Evolutionary conservation across 1,140 invertebrate genomes (phyloP), one percentile per base, ranked within the genome.

Genomic region (Drosophila sproati): DNA sequence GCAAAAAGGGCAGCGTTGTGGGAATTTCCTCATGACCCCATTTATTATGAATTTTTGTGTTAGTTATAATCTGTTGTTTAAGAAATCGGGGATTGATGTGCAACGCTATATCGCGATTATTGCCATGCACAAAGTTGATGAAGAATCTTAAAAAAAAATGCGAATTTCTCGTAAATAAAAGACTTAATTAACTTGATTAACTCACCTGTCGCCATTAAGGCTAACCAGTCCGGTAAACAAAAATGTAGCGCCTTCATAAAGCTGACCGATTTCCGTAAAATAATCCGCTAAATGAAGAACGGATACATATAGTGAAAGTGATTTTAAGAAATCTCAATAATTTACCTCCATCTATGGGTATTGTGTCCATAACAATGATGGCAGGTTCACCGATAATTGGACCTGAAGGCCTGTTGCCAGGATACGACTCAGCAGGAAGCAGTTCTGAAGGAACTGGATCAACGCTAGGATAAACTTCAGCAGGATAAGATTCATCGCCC

Each of bases 361-460:
- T 96, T 3, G 97, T 98, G 93, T 98, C 97, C 1, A 98, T 95
- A 2, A 96, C 97, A 31, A 88, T 78, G 5, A 96, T 96, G 12
- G 97, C 96, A 39, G 96, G 96, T 8, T 96, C 96, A 51, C 95
- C 96, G 48, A 96, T 96, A 39, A 97, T 94, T 20, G 94, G 95
- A 50, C 97, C 97, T 50, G 94, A 95, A 8, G 97, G 96, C 93
- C 98, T 96, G 70, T 98, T 96, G 60, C 34, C 32, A 20, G 57
- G 57, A 48, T 60, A 7, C 3, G 48, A 12, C 12, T 47, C 57
- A 47, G 56, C 56, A 1, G 56, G 56, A 4, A 20, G 20, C 29
- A 12, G 8, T 12, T 32, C 20, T 20, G 20, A 20, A 20, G 20
- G 20, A 20, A 20, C 20, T 20, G 20, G 20, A 20, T 59, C 56